A percentile compares a stretch with the other conserved stretches of the same genome.
Evolutionary conservation across 1,140 invertebrate genomes (phyloP).

Genomic region (Lysiphlebus fabarum): DNA sequence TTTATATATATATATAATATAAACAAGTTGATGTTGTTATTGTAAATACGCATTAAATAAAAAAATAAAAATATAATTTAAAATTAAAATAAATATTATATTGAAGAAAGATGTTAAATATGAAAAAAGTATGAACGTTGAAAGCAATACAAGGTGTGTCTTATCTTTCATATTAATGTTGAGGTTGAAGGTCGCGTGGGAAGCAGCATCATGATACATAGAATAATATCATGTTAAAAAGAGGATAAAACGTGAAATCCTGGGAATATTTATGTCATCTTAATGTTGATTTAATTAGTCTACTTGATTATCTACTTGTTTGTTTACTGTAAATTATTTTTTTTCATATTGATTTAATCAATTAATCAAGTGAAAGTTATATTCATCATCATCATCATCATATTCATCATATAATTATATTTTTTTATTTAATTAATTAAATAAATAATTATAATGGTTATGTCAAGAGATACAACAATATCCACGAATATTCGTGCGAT

Average conservation of each 20-base stretch:
- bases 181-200: conserved; percentile 41
- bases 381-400: too few relatives aligned
- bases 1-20: too few relatives aligned
- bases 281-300: too few relatives aligned
- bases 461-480: conserved; percentile 48
- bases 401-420: too few relatives aligned
- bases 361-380: conserved; percentile 7
- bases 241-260: conserved; percentile 34
- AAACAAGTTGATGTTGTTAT: too few relatives aligned
- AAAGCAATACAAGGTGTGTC: conserved; percentile 8
- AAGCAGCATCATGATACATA: conserved; percentile 33
- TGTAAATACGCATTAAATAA: neutral
- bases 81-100: neutral
- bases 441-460: conserved; percentile 42
- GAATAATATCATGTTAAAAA: conserved; percentile 35
- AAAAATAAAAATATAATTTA: conserved; percentile 6
- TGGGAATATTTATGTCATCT: conserved; percentile 30
- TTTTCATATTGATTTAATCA: neutral
- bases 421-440: neutral
- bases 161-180: conserved; percentile 19
- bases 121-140: neutral
- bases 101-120: too few relatives aligned
- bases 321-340: neutral
- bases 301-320: conserved; percentile 17
- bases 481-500: conserved; percentile 53